These are phyloP conservation scores for Epizoanthus stellaris DNA, from an alignment of 92 coral and sea anemone species.

Conservation along the genomic window DNA sequence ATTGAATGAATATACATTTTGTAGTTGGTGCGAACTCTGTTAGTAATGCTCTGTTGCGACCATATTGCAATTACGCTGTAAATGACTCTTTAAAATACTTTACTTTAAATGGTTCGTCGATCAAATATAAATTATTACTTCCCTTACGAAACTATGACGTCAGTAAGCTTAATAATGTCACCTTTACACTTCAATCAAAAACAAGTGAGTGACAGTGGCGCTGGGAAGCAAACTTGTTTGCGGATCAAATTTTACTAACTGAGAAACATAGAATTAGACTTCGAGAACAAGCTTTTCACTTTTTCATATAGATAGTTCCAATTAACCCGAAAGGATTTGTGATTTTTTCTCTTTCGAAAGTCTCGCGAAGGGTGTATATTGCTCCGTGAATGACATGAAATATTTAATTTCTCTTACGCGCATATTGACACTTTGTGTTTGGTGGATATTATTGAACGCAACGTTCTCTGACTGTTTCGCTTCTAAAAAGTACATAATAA, in stretches of 20 bases:
- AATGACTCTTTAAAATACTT: background rate
- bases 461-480: background rate
- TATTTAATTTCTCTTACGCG: background rate
- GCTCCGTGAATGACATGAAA: background rate
- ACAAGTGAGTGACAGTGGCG: too few relatives aligned
- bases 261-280: background rate
- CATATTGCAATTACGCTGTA: too few relatives aligned
- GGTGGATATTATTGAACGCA: background rate
- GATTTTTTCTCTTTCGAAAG: too few relatives aligned
- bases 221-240: too few relatives aligned
- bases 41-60: too few relatives aligned
- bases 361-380: too few relatives aligned
- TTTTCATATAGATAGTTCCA: too few relatives aligned
- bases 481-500: background rate
- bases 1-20: too few relatives aligned
- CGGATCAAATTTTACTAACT: too few relatives aligned
- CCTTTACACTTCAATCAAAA: background rate
- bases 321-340: too few relatives aligned
- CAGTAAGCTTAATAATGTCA: background rate
- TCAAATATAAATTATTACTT: background rate
- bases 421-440: background rate
- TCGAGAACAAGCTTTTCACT: too few relatives aligned
- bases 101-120: background rate
- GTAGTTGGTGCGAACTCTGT: too few relatives aligned
- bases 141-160: slow-evolving; percentile 19